phyloP scores from a whole-genome alignment of 2,888 invertebrate genomes.

The Scaeva pyrastri region DNA sequence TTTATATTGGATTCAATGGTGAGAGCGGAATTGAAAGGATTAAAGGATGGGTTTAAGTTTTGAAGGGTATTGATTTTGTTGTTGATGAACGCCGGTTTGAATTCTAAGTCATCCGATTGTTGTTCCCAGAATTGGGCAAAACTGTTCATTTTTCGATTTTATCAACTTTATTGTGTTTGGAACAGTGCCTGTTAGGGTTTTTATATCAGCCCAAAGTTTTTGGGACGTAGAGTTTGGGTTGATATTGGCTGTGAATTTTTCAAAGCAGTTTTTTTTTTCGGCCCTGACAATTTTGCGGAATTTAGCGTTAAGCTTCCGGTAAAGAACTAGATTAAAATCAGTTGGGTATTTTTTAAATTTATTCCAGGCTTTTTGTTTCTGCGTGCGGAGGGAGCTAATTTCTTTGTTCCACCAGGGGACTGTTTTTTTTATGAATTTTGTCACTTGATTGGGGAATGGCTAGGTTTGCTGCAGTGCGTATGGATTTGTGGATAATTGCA shows the following conservation, averaged over 20 bases:
- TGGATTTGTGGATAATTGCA: too few species aligned
- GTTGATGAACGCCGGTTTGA: neutral
- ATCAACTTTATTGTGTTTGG: too few species aligned
- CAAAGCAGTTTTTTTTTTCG: too few species aligned
- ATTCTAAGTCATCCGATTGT: conserved; percentile 1
- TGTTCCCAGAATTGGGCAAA: conserved; percentile 25
- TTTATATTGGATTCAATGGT: neutral
- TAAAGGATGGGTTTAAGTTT: neutral
- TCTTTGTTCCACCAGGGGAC: neutral
- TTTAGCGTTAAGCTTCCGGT: neutral
- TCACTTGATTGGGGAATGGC: neutral
- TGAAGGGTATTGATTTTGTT: conserved; percentile 15
- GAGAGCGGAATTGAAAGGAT: neutral
- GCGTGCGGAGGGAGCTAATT: neutral
- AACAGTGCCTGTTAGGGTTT: neutral
- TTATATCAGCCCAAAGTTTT: too few species aligned
- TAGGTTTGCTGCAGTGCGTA: too few species aligned
- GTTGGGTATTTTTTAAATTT: neutral
- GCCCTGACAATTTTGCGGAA: too few species aligned
- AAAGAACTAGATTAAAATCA: neutral
- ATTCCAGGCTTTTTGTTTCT: neutral
- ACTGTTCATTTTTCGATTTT: too few species aligned
- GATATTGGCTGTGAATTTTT: too few species aligned
- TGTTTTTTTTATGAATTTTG: neutral
- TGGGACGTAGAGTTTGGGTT: too few species aligned